Percentiles rank a stretch among this genome's conserved stretches.
phyloP scores from a whole-genome alignment of 2,113 vertebrate species.

The Passer montanus region DNA sequence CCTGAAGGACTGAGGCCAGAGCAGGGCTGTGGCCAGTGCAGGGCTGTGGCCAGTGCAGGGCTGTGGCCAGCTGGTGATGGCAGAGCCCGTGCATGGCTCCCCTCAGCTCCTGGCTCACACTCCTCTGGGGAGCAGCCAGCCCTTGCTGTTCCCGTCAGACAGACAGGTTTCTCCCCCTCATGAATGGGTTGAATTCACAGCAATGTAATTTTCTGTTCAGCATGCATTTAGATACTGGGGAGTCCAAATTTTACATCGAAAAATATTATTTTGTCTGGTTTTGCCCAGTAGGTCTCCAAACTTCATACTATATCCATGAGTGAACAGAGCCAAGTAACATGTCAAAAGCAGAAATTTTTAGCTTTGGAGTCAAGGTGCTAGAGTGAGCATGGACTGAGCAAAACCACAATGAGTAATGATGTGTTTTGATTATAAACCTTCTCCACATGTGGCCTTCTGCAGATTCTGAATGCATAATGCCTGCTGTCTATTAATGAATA shows the following conservation, averaged over 20 bases:
- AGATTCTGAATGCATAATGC: not conserved
- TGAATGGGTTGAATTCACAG: not conserved
- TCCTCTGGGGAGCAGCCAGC: not conserved
- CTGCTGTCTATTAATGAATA: not conserved
- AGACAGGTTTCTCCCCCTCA: not conserved
- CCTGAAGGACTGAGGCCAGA: not conserved
- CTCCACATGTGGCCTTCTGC: slow-evolving; percentile 19
- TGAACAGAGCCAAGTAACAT: slow-evolving; percentile 4
- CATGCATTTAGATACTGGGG: not conserved
- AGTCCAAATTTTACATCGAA: not conserved
- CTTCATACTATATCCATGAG: not conserved
- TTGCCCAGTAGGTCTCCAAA: slow-evolving; percentile 28
- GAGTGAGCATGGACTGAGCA: not conserved
- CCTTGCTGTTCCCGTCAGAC: not conserved
- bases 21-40: too few relatives aligned
- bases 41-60: not conserved
- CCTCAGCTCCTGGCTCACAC: fast-evolving
- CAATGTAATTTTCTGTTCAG: not conserved
- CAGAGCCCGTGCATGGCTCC: fast-evolving
- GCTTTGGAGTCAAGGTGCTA: slow-evolving; percentile 16
- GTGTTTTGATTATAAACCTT: slow-evolving; percentile 40
- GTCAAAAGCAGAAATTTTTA: slow-evolving; percentile 20
- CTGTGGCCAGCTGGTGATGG: not conserved
- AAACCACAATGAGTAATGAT: slow-evolving; percentile 30
- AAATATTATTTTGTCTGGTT: slow-evolving; percentile 5